Base-by-base conservation (phyloP, 2,113 vertebrate species). In the Arvicanthis niloticus region DNA sequence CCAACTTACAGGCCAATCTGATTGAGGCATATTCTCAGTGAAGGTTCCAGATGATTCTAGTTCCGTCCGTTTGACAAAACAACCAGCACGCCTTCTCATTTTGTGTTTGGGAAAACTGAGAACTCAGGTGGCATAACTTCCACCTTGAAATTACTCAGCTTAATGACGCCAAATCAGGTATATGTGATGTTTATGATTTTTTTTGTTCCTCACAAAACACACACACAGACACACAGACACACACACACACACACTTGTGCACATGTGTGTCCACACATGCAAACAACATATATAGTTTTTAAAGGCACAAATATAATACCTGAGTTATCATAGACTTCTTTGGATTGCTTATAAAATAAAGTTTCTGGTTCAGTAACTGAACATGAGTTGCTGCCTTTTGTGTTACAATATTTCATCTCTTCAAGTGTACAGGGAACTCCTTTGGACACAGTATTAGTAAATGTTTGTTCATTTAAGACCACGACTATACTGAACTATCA, bases 141-240 rank as follows among this genome's bases (percentile, higher is more conserved):
- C 3, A 26, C 1, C 29, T n/a, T 73, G 31, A 93, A 37, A 10
- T 88, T 40, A 84, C 58, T 58, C 10, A 56, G 40, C 65, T 56
- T 24, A 70, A 24, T 31, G 73, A 94, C 40, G 89, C 73, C 17
- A 94, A 96, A 94, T n/a, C 19, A 60, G 72, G n/a, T 73, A 4
- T 70, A 9, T 73, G 77, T 51, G 9, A 45, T 31, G 86, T 89
- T 85, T 60, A 70, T 5, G 24, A 34, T 75, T 70, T 93, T 91
- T 89, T 56, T 77, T 34, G 5, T 37, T 95, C 21, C 42, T 75
- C n/a, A 81, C 21, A 76, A 93, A 95, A 77, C 13, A 53, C 34
- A 81, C 5, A 82, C 80, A 81, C 34, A 81, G 26, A 67, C 67
- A 68, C 67, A 68, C 65, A 68, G 26, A 67, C 65, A 67, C 65